These are phyloP conservation scores for Heliocidaris erythrogramma DNA, from an alignment of 35 echinoderm and acorn worm species.

Conservation along the genomic window DNA sequence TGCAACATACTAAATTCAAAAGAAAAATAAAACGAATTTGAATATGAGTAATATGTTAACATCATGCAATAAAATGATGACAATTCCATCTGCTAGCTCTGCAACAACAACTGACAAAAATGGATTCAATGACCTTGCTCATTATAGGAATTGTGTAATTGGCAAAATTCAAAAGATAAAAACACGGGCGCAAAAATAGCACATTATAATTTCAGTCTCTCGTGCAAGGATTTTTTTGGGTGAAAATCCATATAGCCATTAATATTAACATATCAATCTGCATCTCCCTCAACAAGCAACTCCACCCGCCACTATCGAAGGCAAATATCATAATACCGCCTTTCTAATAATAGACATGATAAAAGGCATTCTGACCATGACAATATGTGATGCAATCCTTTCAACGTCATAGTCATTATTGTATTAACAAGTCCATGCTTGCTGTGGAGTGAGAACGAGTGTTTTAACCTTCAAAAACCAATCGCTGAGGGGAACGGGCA, in stretches of 20 bases:
- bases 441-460: neutral
- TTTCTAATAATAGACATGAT: neutral
- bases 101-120: neutral
- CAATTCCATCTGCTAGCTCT: neutral
- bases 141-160: neutral
- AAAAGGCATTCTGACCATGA: neutral
- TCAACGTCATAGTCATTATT: neutral
- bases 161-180: neutral
- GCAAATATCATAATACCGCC: neutral
- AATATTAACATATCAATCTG: neutral
- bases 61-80: too few species aligned
- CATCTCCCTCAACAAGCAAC: neutral
- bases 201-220: neutral
- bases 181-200: neutral
- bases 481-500: neutral
- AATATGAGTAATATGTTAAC: too few species aligned
- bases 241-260: neutral
- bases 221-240: too few species aligned
- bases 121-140: neutral
- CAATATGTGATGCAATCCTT: neutral
- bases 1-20: too few species aligned
- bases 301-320: neutral
- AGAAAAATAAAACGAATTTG: too few species aligned
- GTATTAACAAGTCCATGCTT: neutral
- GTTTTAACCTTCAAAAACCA: neutral